phyloP scores from a whole-genome alignment of 2,113 vertebrate species.

The Neomonachus schauinslandi region DNA sequence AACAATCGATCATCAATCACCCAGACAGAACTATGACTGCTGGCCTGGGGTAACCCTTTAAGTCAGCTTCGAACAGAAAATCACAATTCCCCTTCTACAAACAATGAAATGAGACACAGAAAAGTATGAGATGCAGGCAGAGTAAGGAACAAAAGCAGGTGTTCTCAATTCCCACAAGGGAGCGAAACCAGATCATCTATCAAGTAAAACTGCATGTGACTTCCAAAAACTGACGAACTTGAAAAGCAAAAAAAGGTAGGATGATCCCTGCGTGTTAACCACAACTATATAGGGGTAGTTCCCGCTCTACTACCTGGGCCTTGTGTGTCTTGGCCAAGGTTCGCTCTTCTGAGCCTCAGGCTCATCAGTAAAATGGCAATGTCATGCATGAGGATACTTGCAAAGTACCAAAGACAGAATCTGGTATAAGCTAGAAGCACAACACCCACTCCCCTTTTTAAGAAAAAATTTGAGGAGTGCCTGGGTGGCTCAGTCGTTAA shows the following conservation, averaged over 20 bases:
- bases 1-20: background rate
- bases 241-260: background rate
- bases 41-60: background rate
- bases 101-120: background rate
- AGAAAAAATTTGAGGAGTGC: background rate
- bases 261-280: accelerated
- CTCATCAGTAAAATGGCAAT: no score
- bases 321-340: background rate
- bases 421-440: background rate
- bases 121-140: background rate
- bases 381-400: background rate
- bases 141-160: background rate
- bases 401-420: background rate
- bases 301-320: background rate
- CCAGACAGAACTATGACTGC: background rate
- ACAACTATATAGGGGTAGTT: background rate
- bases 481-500: no score
- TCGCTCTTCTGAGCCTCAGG: background rate
- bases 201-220: background rate
- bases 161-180: background rate
- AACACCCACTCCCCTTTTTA: background rate
- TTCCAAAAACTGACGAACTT: background rate
- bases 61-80: background rate
- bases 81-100: background rate
- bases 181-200: background rate